Evolutionary conservation across 1,140 invertebrate species (phyloP).

Genomic region (Penaeus chinensis): DNA sequence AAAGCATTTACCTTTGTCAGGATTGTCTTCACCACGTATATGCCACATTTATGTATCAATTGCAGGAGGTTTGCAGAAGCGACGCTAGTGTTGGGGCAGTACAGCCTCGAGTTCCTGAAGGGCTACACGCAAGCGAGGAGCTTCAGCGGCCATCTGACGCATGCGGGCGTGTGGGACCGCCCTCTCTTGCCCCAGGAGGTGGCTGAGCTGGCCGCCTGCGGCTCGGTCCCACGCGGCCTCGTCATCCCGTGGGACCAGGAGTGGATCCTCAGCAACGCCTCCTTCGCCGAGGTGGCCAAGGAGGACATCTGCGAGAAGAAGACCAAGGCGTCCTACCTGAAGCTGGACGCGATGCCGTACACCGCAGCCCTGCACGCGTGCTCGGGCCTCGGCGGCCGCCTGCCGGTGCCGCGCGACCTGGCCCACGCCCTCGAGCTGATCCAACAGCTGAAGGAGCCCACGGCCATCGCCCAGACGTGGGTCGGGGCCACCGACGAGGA

Average conservation of each 20-base stretch:
- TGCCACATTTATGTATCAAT: neutral
- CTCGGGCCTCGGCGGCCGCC: slow-evolving; percentile 34
- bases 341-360: slow-evolving; percentile 37
- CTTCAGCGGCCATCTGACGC: slow-evolving; percentile 48
- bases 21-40: neutral
- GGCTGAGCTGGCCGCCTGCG: slow-evolving; percentile 38
- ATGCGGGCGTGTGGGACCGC: slow-evolving; percentile 39
- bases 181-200: slow-evolving; percentile 14
- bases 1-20: too few species aligned
- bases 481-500: slow-evolving; percentile 40
- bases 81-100: slow-evolving; percentile 49
- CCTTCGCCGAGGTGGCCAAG: slow-evolving; percentile 41
- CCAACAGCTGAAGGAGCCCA: neutral
- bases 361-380: slow-evolving; percentile 15
- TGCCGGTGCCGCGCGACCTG: slow-evolving; percentile 40
- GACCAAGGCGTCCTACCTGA: slow-evolving; percentile 40
- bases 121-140: slow-evolving; percentile 20
- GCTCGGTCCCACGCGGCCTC: slow-evolving; percentile 11
- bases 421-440: slow-evolving; percentile 30
- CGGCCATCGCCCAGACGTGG: slow-evolving; percentile 15
- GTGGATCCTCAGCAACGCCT: slow-evolving; percentile 47
- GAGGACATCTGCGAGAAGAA: slow-evolving; percentile 48
- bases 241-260: slow-evolving; percentile 37
- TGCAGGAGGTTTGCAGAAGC: slow-evolving; percentile 42
- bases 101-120: slow-evolving; percentile 38